These are phyloP conservation scores for Pungitius pungitius DNA, from an alignment of 2,113 vertebrate genomes.

Conservation along the genomic window DNA sequence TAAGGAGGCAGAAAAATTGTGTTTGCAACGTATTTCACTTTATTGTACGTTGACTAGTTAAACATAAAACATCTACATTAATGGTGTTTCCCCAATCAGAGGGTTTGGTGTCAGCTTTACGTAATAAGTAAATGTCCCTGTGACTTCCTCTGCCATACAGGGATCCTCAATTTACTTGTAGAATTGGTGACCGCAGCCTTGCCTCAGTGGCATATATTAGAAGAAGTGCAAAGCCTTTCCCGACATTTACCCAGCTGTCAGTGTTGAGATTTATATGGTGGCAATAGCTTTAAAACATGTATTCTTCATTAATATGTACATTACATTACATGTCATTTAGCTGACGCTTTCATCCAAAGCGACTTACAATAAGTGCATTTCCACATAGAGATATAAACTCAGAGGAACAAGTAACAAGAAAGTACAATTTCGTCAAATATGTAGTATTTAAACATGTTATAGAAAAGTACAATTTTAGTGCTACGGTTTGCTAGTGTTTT, in stretches of 20 bases:
- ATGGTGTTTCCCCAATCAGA: not conserved
- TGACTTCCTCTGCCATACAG: constrained; percentile 34
- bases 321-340: no score
- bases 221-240: constrained; percentile 19
- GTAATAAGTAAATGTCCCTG: constrained; percentile 9
- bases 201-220: constrained; percentile 33
- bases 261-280: constrained; percentile 6
- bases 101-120: constrained; percentile 10
- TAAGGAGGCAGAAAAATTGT: not conserved
- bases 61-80: not conserved
- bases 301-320: no score
- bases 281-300: constrained; percentile 22
- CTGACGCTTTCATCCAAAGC: no score
- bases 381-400: no score
- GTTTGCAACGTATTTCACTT: not conserved
- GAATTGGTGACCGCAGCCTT: constrained; percentile 21
- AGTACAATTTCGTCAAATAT: no score
- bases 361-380: no score
- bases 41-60: not conserved
- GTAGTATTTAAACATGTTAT: no score
- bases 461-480: no score
- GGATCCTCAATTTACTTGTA: constrained; percentile 34
- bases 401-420: no score
- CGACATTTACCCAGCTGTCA: constrained; percentile 40
- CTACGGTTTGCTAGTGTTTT: no score